These are phyloP conservation scores for Neoscelio sp. DNA, from an alignment of 2,888 invertebrate genomes.

Conservation along the genomic window DNA sequence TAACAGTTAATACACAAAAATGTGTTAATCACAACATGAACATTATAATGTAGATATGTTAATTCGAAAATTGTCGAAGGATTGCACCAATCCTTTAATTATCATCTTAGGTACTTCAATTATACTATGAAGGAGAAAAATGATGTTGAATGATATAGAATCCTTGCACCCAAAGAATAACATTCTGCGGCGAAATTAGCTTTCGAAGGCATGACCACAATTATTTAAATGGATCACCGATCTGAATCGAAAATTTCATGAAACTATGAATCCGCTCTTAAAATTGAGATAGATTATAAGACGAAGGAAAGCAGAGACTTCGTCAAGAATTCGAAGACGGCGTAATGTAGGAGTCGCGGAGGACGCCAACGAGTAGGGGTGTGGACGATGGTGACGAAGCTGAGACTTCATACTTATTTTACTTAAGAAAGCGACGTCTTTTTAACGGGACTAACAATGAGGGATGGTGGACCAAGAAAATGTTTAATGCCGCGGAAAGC, in stretches of 20 bases:
- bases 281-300: slow-evolving; percentile 82
- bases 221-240: slow-evolving; percentile 82
- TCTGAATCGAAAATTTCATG: slow-evolving; percentile 74
- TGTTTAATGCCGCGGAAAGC: slow-evolving; percentile 82
- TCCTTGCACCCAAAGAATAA: background rate
- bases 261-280: slow-evolving; percentile 79
- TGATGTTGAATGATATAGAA: slow-evolving; percentile 6
- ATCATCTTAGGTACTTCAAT: too few species aligned
- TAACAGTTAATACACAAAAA: too few species aligned
- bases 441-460: slow-evolving; percentile 82
- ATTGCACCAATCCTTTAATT: too few species aligned
- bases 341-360: slow-evolving; percentile 51
- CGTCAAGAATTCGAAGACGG: slow-evolving; percentile 66
- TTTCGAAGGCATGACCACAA: slow-evolving; percentile 76
- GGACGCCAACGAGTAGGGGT: slow-evolving; percentile 65
- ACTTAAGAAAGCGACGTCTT: slow-evolving; percentile 79
- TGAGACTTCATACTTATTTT: slow-evolving; percentile 79
- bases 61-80: too few species aligned
- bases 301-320: slow-evolving; percentile 70
- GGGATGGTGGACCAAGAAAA: slow-evolving; percentile 81
- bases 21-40: too few species aligned
- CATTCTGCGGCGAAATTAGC: slow-evolving; percentile 16
- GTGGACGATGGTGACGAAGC: slow-evolving; percentile 67
- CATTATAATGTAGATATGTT: too few species aligned
- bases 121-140: too few species aligned